These are phyloP conservation scores for Xylota segnis DNA, from an alignment of 2,888 invertebrate species.

Conservation along the genomic window DNA sequence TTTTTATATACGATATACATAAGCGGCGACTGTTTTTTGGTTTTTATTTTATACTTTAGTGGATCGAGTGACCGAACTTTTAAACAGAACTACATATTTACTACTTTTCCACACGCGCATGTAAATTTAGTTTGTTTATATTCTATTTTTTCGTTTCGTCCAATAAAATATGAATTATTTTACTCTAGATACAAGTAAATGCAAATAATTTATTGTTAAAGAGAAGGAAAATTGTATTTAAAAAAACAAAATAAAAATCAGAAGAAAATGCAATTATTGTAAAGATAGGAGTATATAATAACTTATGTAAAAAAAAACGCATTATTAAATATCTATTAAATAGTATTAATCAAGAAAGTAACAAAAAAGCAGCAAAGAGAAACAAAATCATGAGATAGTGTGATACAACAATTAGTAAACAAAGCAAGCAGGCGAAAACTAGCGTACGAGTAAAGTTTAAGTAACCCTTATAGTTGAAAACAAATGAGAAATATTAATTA, in stretches of 20 bases:
- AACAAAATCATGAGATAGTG: slow-evolving; percentile 63
- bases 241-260: slow-evolving; percentile 1
- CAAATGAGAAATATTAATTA: slow-evolving; percentile 49
- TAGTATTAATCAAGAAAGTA: slow-evolving; percentile 39
- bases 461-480: slow-evolving; percentile 65
- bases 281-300: slow-evolving; percentile 53
- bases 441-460: slow-evolving; percentile 62
- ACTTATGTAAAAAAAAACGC: slow-evolving; percentile 58
- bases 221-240: slow-evolving; percentile 5
- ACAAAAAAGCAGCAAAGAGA: slow-evolving; percentile 30
- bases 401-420: slow-evolving; percentile 65
- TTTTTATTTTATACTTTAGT: slow-evolving; percentile 12
- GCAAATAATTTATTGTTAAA: slow-evolving; percentile 32
- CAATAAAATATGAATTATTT: slow-evolving; percentile 36
- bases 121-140: background rate
- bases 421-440: slow-evolving; percentile 46
- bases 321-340: slow-evolving; percentile 30
- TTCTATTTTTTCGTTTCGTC: slow-evolving; percentile 28
- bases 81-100: slow-evolving; percentile 22
- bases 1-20: slow-evolving; percentile 13
- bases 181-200: slow-evolving; percentile 35
- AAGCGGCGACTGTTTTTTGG: slow-evolving; percentile 46
- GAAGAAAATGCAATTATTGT: slow-evolving; percentile 66
- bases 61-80: background rate
- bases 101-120: slow-evolving; percentile 17